phyloP scores from a whole-genome alignment of 2,113 vertebrate genomes.

The Ammodramus savannarum region DNA sequence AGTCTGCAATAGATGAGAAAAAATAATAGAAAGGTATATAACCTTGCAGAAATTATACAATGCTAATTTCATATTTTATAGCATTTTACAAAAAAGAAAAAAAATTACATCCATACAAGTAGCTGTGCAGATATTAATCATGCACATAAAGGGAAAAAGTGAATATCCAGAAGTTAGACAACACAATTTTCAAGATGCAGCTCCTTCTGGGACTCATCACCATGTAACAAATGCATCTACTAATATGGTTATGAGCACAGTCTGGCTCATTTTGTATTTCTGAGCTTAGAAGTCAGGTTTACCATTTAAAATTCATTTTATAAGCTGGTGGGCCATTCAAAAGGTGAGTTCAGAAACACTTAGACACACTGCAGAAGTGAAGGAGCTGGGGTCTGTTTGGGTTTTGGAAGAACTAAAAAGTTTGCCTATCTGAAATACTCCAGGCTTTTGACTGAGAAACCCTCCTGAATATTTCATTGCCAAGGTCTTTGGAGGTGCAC shows the following conservation, averaged over 20 bases:
- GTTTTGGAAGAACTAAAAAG: background rate
- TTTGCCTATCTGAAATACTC: background rate
- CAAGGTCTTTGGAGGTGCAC: background rate
- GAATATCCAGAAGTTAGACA: background rate
- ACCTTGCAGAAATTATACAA: background rate
- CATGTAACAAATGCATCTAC: background rate
- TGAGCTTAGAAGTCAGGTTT: background rate
- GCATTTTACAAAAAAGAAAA: background rate
- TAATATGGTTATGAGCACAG: background rate
- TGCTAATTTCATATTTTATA: background rate
- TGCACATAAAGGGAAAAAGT: background rate
- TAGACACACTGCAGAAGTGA: background rate
- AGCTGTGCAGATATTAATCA: background rate
- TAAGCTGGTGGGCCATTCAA: background rate
- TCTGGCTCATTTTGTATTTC: background rate
- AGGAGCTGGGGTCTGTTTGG: background rate
- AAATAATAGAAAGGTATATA: background rate
- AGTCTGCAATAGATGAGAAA: background rate
- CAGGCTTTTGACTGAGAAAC: background rate
- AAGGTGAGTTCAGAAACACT: background rate
- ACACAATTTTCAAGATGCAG: background rate
- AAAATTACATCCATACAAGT: background rate
- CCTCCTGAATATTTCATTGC: background rate
- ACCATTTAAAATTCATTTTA: background rate
- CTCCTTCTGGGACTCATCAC: background rate